phyloP scores from a whole-genome alignment of 2,797 vertebrate genomes.

The Peromyscus melanophrys region DNA sequence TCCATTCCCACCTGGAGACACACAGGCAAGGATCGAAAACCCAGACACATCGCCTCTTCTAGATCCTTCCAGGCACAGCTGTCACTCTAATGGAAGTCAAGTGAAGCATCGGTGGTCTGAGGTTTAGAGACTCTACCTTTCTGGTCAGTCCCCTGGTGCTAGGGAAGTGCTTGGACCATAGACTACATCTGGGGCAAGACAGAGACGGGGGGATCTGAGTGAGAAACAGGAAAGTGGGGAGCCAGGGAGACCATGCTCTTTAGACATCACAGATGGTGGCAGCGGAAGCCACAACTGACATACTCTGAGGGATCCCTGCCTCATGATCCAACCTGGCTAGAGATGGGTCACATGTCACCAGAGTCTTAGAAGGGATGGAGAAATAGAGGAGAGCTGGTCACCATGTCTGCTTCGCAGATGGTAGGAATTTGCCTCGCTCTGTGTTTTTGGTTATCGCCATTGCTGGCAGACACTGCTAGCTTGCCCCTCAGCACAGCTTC shows the following conservation, averaged over 20 bases:
- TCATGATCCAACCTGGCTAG: neutral
- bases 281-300: neutral
- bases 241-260: neutral
- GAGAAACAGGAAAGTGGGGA: neutral
- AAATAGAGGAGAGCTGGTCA: neutral
- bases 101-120: neutral
- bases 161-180: neutral
- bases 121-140: neutral
- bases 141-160: neutral
- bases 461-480: neutral
- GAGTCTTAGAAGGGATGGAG: neutral
- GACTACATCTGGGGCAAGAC: neutral
- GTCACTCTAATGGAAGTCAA: neutral
- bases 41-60: no score
- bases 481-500: neutral
- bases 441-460: no score
- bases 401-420: neutral
- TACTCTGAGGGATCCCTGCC: neutral
- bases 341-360: neutral
- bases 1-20: neutral
- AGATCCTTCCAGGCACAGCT: neutral
- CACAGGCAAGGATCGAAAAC: rapidly evolving
- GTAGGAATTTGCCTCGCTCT: neutral
- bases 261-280: no score
- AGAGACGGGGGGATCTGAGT: neutral